Base-by-base conservation (phyloP, 1,140 invertebrate species). In the Cardiocondyla obscurior region DNA sequence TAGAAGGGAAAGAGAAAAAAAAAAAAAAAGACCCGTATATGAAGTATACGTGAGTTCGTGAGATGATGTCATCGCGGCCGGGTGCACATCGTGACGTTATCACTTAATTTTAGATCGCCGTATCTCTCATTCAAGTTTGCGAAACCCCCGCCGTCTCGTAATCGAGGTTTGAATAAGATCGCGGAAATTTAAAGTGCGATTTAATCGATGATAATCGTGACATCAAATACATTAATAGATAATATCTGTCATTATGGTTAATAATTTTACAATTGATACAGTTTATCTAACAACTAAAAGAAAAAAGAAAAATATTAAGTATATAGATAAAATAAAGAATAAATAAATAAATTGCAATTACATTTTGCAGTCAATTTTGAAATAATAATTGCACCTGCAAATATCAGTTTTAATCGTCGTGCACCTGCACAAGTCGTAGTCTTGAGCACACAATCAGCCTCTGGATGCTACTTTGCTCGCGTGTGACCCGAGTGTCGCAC, bases 81-180 rank as follows among this genome's bases (percentile, higher is more conserved):
- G 53, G 53, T 76, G 64, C 82, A 70, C 73, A 73, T 73, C 53
- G 73, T 88, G 84, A 89, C 88, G 88, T 83, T 89, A 84, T 86
- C 86, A 62, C 69, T 88, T 89, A 89, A 88, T 89, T 89, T 89
- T 89, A 89, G 88, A 86, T 69, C 53, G 39, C 36, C 39, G 72
- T 72, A 28, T 28, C 79, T 82, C 65, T 74, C 79, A 82, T 87
- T 85, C 64, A 86, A 46, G n/a, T 76, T 81, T 77, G 65, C 33
- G 30, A 65, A 51, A 19, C 36, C 8, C 8, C n/a, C 53, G 46
- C 44, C n/a, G 49, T 73, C 36, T 42, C 69, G 16, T 36, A n/a
- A 25, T 55, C 19, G 33, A 57, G 51, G 28, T 72, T 10, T 12
- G 42, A 42, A 42, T 42, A 42, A 42, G 42, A 10, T 42, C 42